phyloP scores from a whole-genome alignment of 2,888 invertebrate species.

The Dicranocentrus wangi region DNA sequence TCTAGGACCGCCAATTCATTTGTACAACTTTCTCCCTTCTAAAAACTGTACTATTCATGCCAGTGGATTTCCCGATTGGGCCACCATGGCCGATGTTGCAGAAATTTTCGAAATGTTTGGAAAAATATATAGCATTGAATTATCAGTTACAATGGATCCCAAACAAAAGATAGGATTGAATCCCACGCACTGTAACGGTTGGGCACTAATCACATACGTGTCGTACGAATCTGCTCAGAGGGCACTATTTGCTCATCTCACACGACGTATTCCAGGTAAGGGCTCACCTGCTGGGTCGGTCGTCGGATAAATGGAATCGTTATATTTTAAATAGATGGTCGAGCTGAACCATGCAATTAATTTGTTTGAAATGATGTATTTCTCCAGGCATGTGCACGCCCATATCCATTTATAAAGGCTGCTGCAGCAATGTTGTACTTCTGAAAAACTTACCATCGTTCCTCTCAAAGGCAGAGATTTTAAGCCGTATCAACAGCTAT shows the following conservation, averaged over 20 bases:
- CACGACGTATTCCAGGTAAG: conserved; percentile 68
- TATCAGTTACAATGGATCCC: conserved; percentile 63
- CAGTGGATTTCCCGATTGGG: conserved; percentile 67
- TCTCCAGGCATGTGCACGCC: conserved; percentile 64
- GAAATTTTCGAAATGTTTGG: conserved; percentile 69
- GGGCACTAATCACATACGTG: conserved; percentile 69
- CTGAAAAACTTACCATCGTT: conserved; percentile 69
- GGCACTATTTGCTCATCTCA: conserved; percentile 69
- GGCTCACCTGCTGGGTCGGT: no score
- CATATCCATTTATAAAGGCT: conserved; percentile 71
- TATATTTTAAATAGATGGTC: no score
- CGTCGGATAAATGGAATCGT: no score
- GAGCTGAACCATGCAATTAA: background rate
- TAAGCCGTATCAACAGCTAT: conserved; percentile 65
- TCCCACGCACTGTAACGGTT: conserved; percentile 66
- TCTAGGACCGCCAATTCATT: conserved; percentile 70
- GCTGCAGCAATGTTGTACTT: conserved; percentile 68
- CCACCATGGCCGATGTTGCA: conserved; percentile 68
- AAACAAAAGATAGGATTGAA: conserved; percentile 26
- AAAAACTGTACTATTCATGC: conserved; percentile 70
- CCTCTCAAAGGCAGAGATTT: conserved; percentile 66
- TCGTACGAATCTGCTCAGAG: conserved; percentile 69
- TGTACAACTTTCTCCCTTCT: conserved; percentile 65
- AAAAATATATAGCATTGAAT: conserved; percentile 69
- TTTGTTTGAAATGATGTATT: background rate